Conservation (phyloP, 2,888 invertebrate species). For the Petrolisthes cinctipes region DNA sequence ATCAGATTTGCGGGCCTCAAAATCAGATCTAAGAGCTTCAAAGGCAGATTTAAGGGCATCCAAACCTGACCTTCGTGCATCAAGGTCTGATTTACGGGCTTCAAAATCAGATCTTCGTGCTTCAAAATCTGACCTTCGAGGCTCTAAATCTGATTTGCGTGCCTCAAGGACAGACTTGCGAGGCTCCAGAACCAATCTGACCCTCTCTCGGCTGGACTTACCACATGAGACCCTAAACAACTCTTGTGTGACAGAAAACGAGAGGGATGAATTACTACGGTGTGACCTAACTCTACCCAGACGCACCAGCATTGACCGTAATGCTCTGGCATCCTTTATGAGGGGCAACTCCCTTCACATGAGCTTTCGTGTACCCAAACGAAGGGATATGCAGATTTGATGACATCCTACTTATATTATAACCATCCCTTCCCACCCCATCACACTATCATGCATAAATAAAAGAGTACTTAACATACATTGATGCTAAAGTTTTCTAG, state of each 20-base stretch:
- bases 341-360: slow-evolving; percentile 63
- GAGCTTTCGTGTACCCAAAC: slow-evolving; percentile 63
- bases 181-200: slow-evolving; percentile 52
- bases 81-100: slow-evolving; percentile 47
- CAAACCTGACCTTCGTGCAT: slow-evolving; percentile 45
- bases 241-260: slow-evolving; percentile 57
- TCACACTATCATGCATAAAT: slow-evolving; percentile 20
- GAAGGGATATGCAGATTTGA: slow-evolving; percentile 55
- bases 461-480: slow-evolving; percentile 55
- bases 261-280: slow-evolving; percentile 47
- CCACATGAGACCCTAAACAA: slow-evolving; percentile 59
- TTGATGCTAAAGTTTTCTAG: slow-evolving; percentile 62
- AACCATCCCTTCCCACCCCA: slow-evolving; percentile 27
- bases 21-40: slow-evolving; percentile 49
- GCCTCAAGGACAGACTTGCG: slow-evolving; percentile 51
- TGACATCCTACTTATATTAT: slow-evolving; percentile 20
- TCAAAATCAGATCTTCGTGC: slow-evolving; percentile 52
- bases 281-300: slow-evolving; percentile 62
- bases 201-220: slow-evolving; percentile 60
- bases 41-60: slow-evolving; percentile 47
- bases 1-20: slow-evolving; percentile 47
- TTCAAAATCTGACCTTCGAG: slow-evolving; percentile 45
- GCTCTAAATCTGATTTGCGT: slow-evolving; percentile 52
- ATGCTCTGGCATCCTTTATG: slow-evolving; percentile 55
- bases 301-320: slow-evolving; percentile 48